A percentile compares a stretch with the other conserved stretches of the same genome.
phyloP scores from a whole-genome alignment of 2,888 invertebrate species.

The Cheilosia impressa region DNA sequence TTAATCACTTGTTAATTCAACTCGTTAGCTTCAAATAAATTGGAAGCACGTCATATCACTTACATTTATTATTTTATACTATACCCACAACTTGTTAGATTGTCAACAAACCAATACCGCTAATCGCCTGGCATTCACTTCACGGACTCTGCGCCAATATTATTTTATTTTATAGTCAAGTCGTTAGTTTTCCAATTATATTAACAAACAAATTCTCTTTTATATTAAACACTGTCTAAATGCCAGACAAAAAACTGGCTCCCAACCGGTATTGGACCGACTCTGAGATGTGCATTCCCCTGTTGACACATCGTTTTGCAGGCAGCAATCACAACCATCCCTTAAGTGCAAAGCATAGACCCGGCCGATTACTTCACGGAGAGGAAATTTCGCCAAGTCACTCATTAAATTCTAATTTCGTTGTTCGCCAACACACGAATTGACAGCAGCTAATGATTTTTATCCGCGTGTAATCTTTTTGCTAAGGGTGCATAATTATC shows the following conservation, averaged over 20 bases:
- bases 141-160: no score
- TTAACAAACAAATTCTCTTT: conserved; percentile 8
- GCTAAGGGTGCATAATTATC: conserved; percentile 73
- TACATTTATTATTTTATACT: not conserved
- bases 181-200: conserved; percentile 10
- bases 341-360: conserved; percentile 6
- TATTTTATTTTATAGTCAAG: not conserved
- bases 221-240: not conserved
- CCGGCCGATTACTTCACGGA: conserved; percentile 53
- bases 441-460: conserved; percentile 73
- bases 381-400: conserved; percentile 61
- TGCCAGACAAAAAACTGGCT: not conserved
- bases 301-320: not conserved
- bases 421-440: conserved; percentile 36
- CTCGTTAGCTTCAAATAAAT: conserved; percentile 22
- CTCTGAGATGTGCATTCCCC: not conserved
- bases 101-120: not conserved
- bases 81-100: not conserved
- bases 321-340: conserved; percentile 34
- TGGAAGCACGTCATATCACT: not conserved
- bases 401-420: conserved; percentile 70
- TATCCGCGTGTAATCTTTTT: conserved; percentile 63
- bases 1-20: conserved; percentile 2
- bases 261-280: conserved; percentile 10
- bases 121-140: conserved; percentile 2